Evolutionary conservation across 2,888 invertebrate species (phyloP).

Genomic region (Nesidiocoris tenuis): DNA sequence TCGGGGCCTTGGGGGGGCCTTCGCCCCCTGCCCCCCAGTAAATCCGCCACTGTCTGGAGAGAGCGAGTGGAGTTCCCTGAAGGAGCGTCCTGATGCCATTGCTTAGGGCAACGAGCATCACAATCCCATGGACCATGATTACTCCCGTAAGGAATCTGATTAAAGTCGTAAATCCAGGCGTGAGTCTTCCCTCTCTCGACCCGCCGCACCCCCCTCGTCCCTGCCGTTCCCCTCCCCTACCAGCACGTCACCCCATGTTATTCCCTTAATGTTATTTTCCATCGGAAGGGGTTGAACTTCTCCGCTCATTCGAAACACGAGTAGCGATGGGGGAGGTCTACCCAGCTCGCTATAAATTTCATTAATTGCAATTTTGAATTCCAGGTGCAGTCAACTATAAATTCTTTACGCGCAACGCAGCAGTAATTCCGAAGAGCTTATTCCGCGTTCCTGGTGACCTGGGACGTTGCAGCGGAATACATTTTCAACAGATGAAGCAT

Average conservation of each 20-base stretch:
- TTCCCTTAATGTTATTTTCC: slow-evolving; percentile 9
- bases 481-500: too few relatives aligned
- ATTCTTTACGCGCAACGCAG: slow-evolving; percentile 1
- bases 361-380: slow-evolving; percentile 22
- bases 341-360: slow-evolving; percentile 14
- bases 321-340: neutral
- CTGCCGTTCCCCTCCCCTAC: neutral
- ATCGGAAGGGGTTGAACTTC: slow-evolving; percentile 17
- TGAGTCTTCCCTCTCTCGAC: slow-evolving; percentile 3
- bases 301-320: slow-evolving; percentile 13
- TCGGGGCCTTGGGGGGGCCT: too few relatives aligned
- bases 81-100: too few relatives aligned
- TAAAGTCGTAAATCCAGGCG: slow-evolving; percentile 35
- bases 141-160: slow-evolving; percentile 32
- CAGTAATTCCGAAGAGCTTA: neutral
- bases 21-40: too few relatives aligned
- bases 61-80: too few relatives aligned
- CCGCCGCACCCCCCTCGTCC: neutral
- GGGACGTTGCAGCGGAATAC: too few relatives aligned
- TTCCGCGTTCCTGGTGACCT: too few relatives aligned
- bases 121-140: slow-evolving; percentile 11
- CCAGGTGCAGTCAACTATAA: slow-evolving; percentile 18
- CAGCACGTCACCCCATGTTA: too few relatives aligned
- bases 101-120: neutral
- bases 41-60: too few relatives aligned